Evolutionary conservation across 2,888 invertebrate species (phyloP).

Genomic region (Steromphala cineraria): DNA sequence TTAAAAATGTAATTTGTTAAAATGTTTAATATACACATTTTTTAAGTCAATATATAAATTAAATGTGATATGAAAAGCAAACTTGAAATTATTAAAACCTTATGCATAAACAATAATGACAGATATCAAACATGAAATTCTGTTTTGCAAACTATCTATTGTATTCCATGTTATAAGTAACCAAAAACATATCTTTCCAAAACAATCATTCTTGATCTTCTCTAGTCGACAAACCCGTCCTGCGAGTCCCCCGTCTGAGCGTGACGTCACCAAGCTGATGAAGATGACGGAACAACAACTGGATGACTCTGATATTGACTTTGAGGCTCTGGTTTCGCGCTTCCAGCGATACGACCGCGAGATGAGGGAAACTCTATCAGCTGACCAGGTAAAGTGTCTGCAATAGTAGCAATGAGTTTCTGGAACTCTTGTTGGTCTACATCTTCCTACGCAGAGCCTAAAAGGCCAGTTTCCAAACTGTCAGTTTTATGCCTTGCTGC

Average conservation of each 20-base stretch:
- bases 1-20: too few species aligned
- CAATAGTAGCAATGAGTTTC: too few species aligned
- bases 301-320: conserved; percentile 64
- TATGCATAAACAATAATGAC: too few species aligned
- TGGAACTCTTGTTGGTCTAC: too few species aligned
- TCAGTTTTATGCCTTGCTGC: too few species aligned
- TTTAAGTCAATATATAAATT: too few species aligned
- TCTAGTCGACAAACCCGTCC: conserved; percentile 21
- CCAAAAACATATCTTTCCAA: neutral
- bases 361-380: conserved; percentile 60
- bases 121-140: too few species aligned
- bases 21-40: too few species aligned
- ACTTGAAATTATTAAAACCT: too few species aligned
- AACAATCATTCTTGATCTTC: neutral
- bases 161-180: neutral
- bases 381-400: conserved; percentile 51
- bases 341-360: conserved; percentile 66
- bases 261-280: conserved; percentile 63
- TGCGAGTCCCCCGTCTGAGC: conserved; percentile 40
- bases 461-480: too few species aligned
- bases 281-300: conserved; percentile 65
- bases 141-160: neutral
- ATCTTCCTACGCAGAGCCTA: too few species aligned
- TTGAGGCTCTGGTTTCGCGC: conserved; percentile 58
- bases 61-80: too few species aligned